Evolutionary conservation across 2,888 invertebrate species (phyloP), one percentile per base, ranked within the genome.

Genomic region (Polia nebulosa): DNA sequence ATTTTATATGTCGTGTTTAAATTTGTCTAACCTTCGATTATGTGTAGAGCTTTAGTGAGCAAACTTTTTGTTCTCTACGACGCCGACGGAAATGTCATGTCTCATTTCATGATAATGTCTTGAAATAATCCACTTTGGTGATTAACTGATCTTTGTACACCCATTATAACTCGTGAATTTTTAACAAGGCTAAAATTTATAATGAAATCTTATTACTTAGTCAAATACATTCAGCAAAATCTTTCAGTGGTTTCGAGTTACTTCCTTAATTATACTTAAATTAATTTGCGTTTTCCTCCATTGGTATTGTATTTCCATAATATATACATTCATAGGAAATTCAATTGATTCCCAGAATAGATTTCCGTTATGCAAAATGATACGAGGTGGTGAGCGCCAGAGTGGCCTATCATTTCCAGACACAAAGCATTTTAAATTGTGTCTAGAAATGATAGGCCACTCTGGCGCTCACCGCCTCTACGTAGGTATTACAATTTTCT

Each of bases 1-100:
- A 84, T 82, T 13, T 70, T 41, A 39, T 62, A 76, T 58, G 66
- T 73, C 69, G 67, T 75, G 63, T 75, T 55, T 67, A 69, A 71
- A 78, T 84, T 83, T 66, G 70, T 73, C 29, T 81, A 78, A 78
- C 83, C 85, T 87, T 85, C 74, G 61, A 78, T 69, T 59, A 69
- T 63, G 55, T 80, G 59, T 73, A 71, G 77, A 66, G 62, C 66
- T 76, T 79, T 77, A 81, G 67, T 66, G 58, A 76, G 76, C 80
- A 86, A 83, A 84, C 80, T 85, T 85, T 80, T 85, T 80, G 80
- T 71, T 62, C 57, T 62, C 13, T 64, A 68, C 76, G 81, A 76
- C 87, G 88, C 66, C 76, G 81, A 76, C 87, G 88, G 88, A 88
- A 87, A 85, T 84, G 83, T 87, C 87, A 80, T 70, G 82, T 77